Conservation (phyloP, 2,113 vertebrate genomes). For the Crotalus tigris region DNA sequence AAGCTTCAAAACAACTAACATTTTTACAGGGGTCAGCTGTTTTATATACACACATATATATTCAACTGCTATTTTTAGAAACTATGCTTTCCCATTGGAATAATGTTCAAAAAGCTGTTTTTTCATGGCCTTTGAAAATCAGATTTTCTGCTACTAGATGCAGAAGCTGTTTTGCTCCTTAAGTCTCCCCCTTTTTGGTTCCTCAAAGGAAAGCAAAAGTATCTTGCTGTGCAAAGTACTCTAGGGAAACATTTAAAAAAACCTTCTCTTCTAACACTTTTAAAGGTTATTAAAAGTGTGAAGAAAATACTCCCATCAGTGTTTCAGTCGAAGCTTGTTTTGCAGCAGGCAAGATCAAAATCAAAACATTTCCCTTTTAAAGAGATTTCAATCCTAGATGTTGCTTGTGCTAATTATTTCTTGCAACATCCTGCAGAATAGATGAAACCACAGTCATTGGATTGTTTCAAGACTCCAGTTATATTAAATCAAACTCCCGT, state of each 20-base stretch:
- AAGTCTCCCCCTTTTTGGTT: constrained; percentile 2
- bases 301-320: not conserved
- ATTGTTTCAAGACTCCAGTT: not conserved
- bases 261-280: constrained; percentile 15
- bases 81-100: not conserved
- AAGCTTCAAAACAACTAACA: not conserved
- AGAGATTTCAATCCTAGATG: constrained; percentile 37
- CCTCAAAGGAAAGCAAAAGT: constrained; percentile 12
- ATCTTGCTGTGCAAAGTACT: not conserved
- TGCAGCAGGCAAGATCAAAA: constrained; percentile 20
- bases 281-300: not conserved
- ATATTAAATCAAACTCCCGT: constrained; percentile 21
- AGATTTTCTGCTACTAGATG: not conserved
- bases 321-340: not conserved
- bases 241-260: constrained; percentile 24
- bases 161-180: constrained; percentile 7
- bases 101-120: not conserved
- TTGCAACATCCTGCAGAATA: not conserved
- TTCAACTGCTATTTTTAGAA: not conserved
- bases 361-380: constrained; percentile 7
- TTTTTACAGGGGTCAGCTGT: not conserved
- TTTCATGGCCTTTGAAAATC: not conserved
- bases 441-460: not conserved
- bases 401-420: constrained; percentile 41
- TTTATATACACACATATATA: not conserved